phyloP scores from a whole-genome alignment of 1,140 invertebrate species.

The Anastrepha obliqua region DNA sequence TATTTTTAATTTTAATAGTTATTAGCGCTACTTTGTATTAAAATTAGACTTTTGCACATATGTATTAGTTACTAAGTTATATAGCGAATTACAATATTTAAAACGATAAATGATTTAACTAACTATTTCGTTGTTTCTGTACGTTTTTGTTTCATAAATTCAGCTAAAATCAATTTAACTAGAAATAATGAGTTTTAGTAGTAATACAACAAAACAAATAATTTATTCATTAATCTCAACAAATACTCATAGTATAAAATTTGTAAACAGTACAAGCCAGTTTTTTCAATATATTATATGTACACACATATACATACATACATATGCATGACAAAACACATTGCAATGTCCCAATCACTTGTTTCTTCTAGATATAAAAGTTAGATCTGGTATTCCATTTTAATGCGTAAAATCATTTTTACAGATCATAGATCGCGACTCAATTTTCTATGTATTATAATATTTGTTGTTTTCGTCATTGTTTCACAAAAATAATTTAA shows the following conservation, averaged over 20 bases:
- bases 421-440: not conserved
- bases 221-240: slow-evolving; percentile 41
- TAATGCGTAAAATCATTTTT: not conserved
- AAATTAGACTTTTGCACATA: not conserved
- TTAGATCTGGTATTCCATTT: not conserved
- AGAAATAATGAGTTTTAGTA: slow-evolving; percentile 37
- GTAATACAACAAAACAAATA: slow-evolving; percentile 29
- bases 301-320: not conserved
- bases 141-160: slow-evolving; percentile 30
- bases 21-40: slow-evolving; percentile 9
- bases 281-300: not conserved
- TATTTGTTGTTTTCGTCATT: slow-evolving; percentile 16
- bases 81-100: slow-evolving; percentile 11
- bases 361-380: not conserved
- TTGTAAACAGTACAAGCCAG: slow-evolving; percentile 48
- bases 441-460: not conserved
- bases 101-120: slow-evolving; percentile 29
- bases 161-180: slow-evolving; percentile 46
- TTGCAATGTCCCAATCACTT: not conserved
- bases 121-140: slow-evolving; percentile 46
- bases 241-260: slow-evolving; percentile 47
- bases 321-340: not conserved
- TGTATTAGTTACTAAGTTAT: not conserved
- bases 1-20: slow-evolving; percentile 28
- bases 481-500: slow-evolving; percentile 26